A percentile compares a stretch with the other conserved stretches of the same genome.
These are phyloP conservation scores for Antheraea mylitta DNA, from an alignment of 1,140 invertebrate species.

Conservation along the genomic window DNA sequence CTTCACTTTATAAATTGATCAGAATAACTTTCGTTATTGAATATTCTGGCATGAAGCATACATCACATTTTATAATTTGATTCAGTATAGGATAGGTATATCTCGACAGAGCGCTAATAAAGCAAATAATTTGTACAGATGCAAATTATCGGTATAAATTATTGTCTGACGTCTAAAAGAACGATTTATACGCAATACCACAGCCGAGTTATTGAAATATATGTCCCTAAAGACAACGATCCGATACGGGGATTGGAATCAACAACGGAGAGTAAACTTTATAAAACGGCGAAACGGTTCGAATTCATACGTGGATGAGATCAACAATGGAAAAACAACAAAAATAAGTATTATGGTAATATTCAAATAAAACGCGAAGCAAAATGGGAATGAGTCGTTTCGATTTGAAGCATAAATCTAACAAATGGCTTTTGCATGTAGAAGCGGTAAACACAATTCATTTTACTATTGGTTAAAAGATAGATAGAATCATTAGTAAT, in stretches of 20 bases:
- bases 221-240: conserved; percentile 58
- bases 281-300: conserved; percentile 18
- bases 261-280: conserved; percentile 22
- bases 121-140: conserved; percentile 31
- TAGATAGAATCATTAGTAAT: conserved; percentile 23
- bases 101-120: conserved; percentile 29
- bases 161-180: conserved; percentile 62
- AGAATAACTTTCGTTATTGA: no score
- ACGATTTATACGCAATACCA: conserved; percentile 60
- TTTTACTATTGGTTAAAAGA: conserved; percentile 33
- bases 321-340: conserved; percentile 41
- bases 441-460: conserved; percentile 34
- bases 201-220: conserved; percentile 67
- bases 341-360: conserved; percentile 51
- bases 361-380: conserved; percentile 51
- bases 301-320: conserved; percentile 15
- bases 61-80: background rate
- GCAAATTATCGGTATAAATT: conserved; percentile 63
- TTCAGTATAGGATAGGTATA: background rate
- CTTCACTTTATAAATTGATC: no score
- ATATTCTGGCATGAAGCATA: no score
- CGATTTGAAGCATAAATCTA: conserved; percentile 53
- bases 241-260: conserved; percentile 24
- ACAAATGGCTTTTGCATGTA: conserved; percentile 53
- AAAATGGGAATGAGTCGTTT: conserved; percentile 57